Base-by-base conservation (phyloP, 2,888 invertebrate species). In the Strigamia crassipes region DNA sequence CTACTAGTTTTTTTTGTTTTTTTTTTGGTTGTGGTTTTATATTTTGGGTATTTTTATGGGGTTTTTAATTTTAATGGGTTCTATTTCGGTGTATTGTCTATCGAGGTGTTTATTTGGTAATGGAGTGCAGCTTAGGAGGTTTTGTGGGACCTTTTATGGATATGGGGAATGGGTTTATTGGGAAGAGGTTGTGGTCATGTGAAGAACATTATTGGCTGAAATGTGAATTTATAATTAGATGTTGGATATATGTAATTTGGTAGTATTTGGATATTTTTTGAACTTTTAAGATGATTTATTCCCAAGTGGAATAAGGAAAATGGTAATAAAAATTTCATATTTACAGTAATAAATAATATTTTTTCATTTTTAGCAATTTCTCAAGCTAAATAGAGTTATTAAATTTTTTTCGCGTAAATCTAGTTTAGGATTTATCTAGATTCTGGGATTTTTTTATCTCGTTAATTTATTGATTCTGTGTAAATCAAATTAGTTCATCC, bases 401-500 rank as follows among this genome's bases (percentile, higher is more conserved):
- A 51, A 51, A 51, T 51, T 51, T 51, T 15, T 46, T 46, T 46
- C 10, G 3, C 3, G 2, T 46, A 46, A 46, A 46, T 34, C 34
- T 34, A 34, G 34, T 34, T 34, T 34, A 34, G 34, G 34, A 34
- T 46, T 46, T 10, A 10, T 51, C 18, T 51, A 15, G n/a, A 51
- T 10, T 51, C 51, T n/a, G 2, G n/a, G n/a, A n/a, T 18, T 51
- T 51, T 51, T 51, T 46, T 10, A 2, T 13, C 3, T 13, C 13
- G n/a, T 51, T 51, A 51, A 51, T 51, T 51, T 51, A 51, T 51
- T 51, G 51, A 51, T 51, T 51, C 51, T 18, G 6, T n/a, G 51
- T 51, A 51, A 51, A 51, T 51, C 51, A 51, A 51, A 51, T 51
- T 51, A 51, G n/a, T 51, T 51, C n/a, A n/a, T 51, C 18, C 51